Conservation (phyloP, 2,113 vertebrate genomes). For the Clarias batrachus region DNA sequence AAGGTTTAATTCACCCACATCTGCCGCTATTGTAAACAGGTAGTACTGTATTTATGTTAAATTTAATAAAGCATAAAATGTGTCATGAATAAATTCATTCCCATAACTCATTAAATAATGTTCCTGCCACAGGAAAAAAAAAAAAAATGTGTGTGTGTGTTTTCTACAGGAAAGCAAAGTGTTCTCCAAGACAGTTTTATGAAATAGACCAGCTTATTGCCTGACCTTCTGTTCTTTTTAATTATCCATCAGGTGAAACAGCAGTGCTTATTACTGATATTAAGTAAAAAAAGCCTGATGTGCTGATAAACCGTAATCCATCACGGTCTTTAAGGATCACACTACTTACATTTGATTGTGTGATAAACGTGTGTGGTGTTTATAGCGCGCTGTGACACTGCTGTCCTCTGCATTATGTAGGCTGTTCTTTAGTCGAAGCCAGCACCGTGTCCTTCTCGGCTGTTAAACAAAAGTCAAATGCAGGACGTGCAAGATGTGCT, state of each 20-base stretch:
- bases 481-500: background rate
- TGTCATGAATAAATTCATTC: background rate
- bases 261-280: background rate
- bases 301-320: background rate
- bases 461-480: background rate
- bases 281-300: too few relatives aligned
- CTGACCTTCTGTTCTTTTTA: background rate
- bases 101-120: background rate
- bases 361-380: background rate
- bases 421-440: background rate
- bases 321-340: background rate
- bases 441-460: background rate
- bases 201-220: background rate
- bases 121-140: background rate
- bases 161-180: background rate
- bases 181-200: background rate
- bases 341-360: background rate
- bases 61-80: background rate
- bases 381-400: background rate
- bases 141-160: background rate
- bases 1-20: too few relatives aligned
- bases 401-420: background rate
- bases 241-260: background rate
- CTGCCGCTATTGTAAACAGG: too few relatives aligned
- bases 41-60: background rate